Base-by-base conservation (phyloP, 2,797 vertebrate genomes). In the Gorsachius magnificus region DNA sequence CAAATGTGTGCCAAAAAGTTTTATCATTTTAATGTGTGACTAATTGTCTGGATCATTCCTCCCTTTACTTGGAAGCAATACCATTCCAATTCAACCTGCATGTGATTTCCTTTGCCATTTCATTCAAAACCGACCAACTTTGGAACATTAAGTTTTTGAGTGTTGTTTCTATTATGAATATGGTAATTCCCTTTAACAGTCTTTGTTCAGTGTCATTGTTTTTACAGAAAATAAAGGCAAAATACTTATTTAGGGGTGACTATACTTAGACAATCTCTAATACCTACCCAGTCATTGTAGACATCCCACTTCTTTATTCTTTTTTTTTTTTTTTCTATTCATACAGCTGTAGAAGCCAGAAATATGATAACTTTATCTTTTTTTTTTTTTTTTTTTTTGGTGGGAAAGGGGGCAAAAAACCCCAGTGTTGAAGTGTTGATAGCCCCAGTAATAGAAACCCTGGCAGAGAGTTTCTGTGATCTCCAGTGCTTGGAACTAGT, bases 21-120 rank as follows among this genome's bases (percentile, higher is more conserved):
- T 78, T 35, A 87, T 92, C 71, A 38, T 60, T 82, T 83, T 89
- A 89, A 80, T 85, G 75, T 85, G 45, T 87, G 60, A n/a, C 77
- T 93, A 96, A 93, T 90, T 94, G 90, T 60, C 92, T 85, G 78
- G 31, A 92, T 96, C 90, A 15, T 89, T 68, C 87, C 46, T 82
- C 18, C 61, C 77, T 92, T 88, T 82, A 24, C 54, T 94, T 68
- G 63, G 70, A 72, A 90, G 54, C 61, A 76, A 11, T 12, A 9
- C 57, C 35, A 50, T 94, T 76, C 48, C 24, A 22, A 2, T 74
- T 72, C 56, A 69, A 9, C 65, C 43, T 51, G 19, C 26, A 6
- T 14, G 35, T 60, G 45, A 66, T 93, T 94, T 90, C 63, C 43
- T 84, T 74, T 57, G 46, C 64, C 45, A 60, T 94, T 94, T 83